A percentile compares a stretch with the other conserved stretches of the same genome.
Evolutionary conservation across 2,113 vertebrate species (phyloP).

Genomic region (Barbus barbus): DNA sequence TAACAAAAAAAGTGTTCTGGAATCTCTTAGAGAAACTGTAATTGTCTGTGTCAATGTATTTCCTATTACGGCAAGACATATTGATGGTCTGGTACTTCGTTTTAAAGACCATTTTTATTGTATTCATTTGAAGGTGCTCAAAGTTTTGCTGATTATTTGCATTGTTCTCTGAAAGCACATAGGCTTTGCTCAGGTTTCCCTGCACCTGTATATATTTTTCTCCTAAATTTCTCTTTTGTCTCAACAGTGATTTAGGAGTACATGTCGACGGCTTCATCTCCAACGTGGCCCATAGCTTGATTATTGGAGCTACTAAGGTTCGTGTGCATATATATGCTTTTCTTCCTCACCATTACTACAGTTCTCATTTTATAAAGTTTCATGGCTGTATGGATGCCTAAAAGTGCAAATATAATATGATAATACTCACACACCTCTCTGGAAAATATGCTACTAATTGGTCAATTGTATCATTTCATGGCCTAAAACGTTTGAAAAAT

Average conservation of each 20-base stretch:
- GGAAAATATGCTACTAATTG: background rate
- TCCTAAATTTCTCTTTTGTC: background rate
- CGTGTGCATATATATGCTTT: background rate
- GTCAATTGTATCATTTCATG: background rate
- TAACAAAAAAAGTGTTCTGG: background rate
- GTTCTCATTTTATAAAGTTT: background rate
- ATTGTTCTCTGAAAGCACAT: background rate
- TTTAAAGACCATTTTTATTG: background rate
- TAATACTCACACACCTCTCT: background rate
- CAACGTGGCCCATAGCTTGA: conserved; percentile 92
- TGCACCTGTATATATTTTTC: background rate
- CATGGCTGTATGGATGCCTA: background rate
- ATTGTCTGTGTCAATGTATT: background rate
- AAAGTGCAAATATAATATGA: background rate
- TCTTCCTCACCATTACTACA: background rate
- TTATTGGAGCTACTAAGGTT: conserved; percentile 86
- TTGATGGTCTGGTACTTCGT: too few species aligned
- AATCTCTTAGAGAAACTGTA: background rate
- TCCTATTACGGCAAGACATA: background rate
- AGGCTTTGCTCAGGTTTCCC: background rate
- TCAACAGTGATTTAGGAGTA: conserved; percentile 87
- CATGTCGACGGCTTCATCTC: conserved; percentile 95
- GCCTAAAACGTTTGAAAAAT: background rate
- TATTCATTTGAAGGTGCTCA: background rate
- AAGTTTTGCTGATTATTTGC: background rate